Evolutionary conservation across 2,797 vertebrate species (phyloP).

Genomic region (Clarias pachynema): DNA sequence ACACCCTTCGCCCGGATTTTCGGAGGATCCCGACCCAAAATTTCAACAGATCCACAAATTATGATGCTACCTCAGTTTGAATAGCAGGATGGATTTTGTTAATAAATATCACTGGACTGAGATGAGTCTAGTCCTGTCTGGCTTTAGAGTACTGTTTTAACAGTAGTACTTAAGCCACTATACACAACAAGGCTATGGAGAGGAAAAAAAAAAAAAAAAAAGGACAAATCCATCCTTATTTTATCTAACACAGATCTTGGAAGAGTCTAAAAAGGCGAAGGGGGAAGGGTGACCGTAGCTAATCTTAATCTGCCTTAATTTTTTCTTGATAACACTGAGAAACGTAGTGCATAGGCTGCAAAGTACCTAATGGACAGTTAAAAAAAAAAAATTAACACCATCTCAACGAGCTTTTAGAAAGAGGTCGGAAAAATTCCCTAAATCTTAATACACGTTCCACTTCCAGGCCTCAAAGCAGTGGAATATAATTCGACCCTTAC

Average conservation of each 20-base stretch:
- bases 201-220: slow-evolving; percentile 47
- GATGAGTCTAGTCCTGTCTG: not conserved
- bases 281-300: slow-evolving; percentile 34
- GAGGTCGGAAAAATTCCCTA: slow-evolving; percentile 49
- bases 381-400: slow-evolving; percentile 30
- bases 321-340: slow-evolving; percentile 56
- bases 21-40: not conserved
- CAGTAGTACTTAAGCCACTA: slow-evolving; percentile 11
- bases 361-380: slow-evolving; percentile 58
- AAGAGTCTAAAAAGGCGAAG: slow-evolving; percentile 11
- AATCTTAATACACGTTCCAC: slow-evolving; percentile 47
- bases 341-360: slow-evolving; percentile 58
- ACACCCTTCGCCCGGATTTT: not conserved
- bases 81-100: not conserved
- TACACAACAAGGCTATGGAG: not conserved
- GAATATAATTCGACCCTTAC: slow-evolving; percentile 31
- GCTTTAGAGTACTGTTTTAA: not conserved
- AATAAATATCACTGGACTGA: slow-evolving; percentile 8
- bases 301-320: slow-evolving; percentile 52
- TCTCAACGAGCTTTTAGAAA: slow-evolving; percentile 51
- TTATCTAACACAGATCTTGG: slow-evolving; percentile 37
- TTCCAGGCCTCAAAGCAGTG: not conserved
- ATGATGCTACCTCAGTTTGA: not conserved
- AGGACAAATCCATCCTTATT: slow-evolving; percentile 62
- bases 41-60: not conserved